Base-by-base conservation (phyloP, 2,888 invertebrate species). In the Sicus ferrugineus region DNA sequence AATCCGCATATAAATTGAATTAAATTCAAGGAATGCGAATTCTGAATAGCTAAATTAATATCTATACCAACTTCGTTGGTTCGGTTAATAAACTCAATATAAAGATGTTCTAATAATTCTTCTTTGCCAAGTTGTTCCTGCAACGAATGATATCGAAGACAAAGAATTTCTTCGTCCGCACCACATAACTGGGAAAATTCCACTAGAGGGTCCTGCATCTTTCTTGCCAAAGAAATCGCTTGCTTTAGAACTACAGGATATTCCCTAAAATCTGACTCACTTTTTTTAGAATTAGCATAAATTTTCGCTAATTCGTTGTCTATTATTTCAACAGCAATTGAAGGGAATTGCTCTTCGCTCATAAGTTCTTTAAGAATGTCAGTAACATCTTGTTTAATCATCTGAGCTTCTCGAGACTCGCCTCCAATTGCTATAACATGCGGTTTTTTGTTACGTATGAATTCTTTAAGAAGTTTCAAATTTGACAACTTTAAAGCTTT, bases 1-100 rank as follows among this genome's bases (percentile, higher is more conserved):
- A 99, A 86, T 21, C 99, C 99, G 84, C 97, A 97, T 23, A 99
- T 93, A 83, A 98, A 99, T 85, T 99, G 99, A 4, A 99, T 89
- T 62, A 98, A 84, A 80, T 95, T 93, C 0, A 93, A 90, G 0
- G 95, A 94, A 77, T 98, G 92, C 0, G 94, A 90, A 70, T 94
- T 94, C 72, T 95, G 90, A 0, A 98, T 93, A 0, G 97, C 95
- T 78, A 94, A 89, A 82, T 99, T 99, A 11, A 99, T 91, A 80
- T 99, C 98, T 0, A 99, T 96, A 7, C 98, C 98, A 0, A 98
- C 98, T 88, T 98, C 98, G 83, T 98, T 99, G 0, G 97, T 95
- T 67, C 96, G 89, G 82, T 97, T 98, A 2, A 98, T 94, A 79
- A 94, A 94, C 87, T 98, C 97, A 67, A 96, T 86, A 73, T 93